Base-by-base conservation (phyloP, 2,113 vertebrate species). In the Seriola quinqueradiata region DNA sequence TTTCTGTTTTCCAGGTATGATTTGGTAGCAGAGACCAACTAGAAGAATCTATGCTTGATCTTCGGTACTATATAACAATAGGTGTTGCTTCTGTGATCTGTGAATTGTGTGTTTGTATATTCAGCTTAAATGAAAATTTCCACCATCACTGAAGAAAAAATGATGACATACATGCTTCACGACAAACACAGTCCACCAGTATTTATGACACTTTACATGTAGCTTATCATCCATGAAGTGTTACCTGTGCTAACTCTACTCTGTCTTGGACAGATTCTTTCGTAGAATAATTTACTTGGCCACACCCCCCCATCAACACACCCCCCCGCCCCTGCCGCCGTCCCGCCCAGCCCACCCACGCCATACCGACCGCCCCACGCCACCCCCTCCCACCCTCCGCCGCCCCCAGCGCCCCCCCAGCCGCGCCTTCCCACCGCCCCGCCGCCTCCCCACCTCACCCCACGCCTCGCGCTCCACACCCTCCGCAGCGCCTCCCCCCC, bases 21-120 rank as follows among this genome's bases (percentile, higher is more conserved):
- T 85, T 88, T 96, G 93, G 83, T 90, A 5, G 86, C 93, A 55
- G 95, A 95, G 85, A 70, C 83, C 75, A 93, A 85, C 83, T 96
- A 95, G 90, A 94, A 72, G 71, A 84, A 77, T 25, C 34, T 0
- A 28, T 1, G 55, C 46, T 67, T 81, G 67, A 84, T 76, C 82
- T 61, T 59, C n/a, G 23, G 38, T 73, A 28, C 55, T 77, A 79
- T 77, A 50, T 84, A 78, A 73, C 73, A 28, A 82, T 91, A 23
- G 79, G 44, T 82, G 68, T 88, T 61, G 83, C 90, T 94, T 92
- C 76, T 78, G 89, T 90, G 81, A 84, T 64, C 87, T 83, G 88
- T 90, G 85, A 90, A 77, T 86, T 83, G 67, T 83, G 78, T 67
- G 72, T 19, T 84, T 86, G 85, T 83, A 21, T 91, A 91, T 94